Percentiles rank a stretch among this genome's conserved stretches.
phyloP scores from a whole-genome alignment of 2,113 vertebrate species.

The Sminthopsis crassicaudata region DNA sequence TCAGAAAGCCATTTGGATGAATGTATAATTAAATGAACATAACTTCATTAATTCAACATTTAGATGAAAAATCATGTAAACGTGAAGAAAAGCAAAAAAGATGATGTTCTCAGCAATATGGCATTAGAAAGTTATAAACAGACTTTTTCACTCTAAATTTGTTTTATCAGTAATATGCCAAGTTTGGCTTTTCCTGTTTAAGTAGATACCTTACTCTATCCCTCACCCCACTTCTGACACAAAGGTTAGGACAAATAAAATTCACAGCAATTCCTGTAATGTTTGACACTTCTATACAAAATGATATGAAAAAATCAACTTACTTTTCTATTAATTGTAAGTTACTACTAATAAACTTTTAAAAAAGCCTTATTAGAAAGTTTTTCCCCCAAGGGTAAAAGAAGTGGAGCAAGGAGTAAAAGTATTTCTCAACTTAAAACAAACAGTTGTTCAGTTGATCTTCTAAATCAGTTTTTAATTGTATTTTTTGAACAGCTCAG shows the following conservation, averaged over 20 bases:
- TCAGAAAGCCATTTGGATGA: constrained; percentile 46
- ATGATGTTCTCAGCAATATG: neutral
- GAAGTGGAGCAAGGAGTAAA: neutral
- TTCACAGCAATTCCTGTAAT: neutral
- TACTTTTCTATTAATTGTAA: constrained; percentile 12
- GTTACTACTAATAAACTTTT: constrained; percentile 1
- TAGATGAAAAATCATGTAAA: constrained; percentile 18
- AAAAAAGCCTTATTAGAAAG: neutral
- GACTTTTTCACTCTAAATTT: constrained; percentile 46
- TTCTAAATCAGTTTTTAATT: neutral
- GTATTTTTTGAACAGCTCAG: neutral
- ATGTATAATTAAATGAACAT: constrained; percentile 49
- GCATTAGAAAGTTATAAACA: neutral
- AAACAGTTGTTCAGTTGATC: neutral
- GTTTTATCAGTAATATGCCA: neutral
- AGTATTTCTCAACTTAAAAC: neutral
- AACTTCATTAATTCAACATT: constrained; percentile 19
- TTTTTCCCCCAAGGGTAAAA: neutral
- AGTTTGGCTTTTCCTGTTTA: constrained; percentile 10
- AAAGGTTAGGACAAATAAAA: constrained; percentile 43
- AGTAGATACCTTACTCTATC: neutral
- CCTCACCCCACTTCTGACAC: neutral
- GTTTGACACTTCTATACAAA: constrained; percentile 26
- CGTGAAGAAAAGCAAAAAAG: constrained; percentile 12
- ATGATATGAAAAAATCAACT: constrained; percentile 3